phyloP scores from a whole-genome alignment of 2,797 vertebrate species.

The Pteronotus mesoamericanus region DNA sequence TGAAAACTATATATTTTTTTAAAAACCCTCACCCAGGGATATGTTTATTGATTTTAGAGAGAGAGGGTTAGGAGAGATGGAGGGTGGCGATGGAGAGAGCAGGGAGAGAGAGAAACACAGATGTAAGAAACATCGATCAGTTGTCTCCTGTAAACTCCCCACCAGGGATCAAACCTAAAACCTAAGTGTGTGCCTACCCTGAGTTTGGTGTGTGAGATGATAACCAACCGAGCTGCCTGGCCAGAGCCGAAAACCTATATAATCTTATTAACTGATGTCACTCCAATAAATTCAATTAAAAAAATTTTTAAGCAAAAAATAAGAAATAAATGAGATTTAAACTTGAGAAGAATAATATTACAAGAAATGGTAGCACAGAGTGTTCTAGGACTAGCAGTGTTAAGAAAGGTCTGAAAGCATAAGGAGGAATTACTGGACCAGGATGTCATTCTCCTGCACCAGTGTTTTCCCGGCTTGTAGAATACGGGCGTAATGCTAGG shows the following conservation, averaged over 20 bases:
- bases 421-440: background rate
- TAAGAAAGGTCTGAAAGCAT: background rate
- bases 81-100: no score
- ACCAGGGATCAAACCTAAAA: background rate
- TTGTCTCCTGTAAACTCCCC: background rate
- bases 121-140: background rate
- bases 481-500: background rate
- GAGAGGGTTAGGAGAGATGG: no score
- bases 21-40: background rate
- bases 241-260: background rate
- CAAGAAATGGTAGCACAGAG: conserved; percentile 5
- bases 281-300: background rate
- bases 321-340: background rate
- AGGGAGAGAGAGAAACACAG: background rate
- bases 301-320: background rate
- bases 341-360: background rate
- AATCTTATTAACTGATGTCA: background rate
- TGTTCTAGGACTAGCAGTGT: background rate
- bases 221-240: background rate
- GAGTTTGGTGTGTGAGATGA: background rate
- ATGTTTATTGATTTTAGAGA: background rate
- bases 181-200: background rate
- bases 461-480: background rate
- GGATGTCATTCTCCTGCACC: background rate
- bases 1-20: background rate